These are phyloP conservation scores for Malurus splendens DNA, from an alignment of 2,797 vertebrate genomes.

Conservation along the genomic window DNA sequence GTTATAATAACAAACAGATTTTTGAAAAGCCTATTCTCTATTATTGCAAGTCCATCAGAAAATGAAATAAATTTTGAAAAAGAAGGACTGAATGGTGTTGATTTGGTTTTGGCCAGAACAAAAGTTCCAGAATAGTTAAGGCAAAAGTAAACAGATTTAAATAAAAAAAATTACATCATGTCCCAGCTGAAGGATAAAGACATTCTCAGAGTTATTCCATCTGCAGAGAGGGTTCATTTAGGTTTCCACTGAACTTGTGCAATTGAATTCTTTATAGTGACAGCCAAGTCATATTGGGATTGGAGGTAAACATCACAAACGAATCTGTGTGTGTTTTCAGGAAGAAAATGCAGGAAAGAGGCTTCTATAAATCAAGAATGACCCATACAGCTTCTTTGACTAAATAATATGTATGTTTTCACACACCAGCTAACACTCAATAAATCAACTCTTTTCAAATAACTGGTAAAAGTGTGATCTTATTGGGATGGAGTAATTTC, in stretches of 20 bases:
- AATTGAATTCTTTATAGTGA: neutral
- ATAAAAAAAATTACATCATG: constrained; percentile 22
- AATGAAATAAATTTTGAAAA: neutral
- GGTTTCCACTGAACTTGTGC: constrained; percentile 1
- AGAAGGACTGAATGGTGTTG: neutral
- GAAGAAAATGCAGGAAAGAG: neutral
- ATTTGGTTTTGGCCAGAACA: constrained; percentile 55
- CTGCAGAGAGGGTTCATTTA: constrained; percentile 7
- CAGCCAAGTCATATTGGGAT: neutral
- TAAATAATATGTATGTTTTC: neutral
- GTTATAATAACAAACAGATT: constrained; percentile 55
- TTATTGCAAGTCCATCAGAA: constrained; percentile 40
- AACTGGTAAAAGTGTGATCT: neutral
- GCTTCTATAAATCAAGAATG: neutral
- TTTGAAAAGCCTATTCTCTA: constrained; percentile 48
- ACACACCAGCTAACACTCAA: neutral
- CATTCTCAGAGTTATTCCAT: constrained; percentile 9
- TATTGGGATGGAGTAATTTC: neutral
- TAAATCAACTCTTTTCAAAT: neutral
- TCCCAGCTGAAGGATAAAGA: constrained; percentile 23
- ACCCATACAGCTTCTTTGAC: neutral
- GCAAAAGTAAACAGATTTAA: constrained; percentile 54
- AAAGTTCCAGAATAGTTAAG: constrained; percentile 55
- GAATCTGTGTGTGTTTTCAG: neutral
- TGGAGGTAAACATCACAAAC: neutral